These are phyloP conservation scores for Cryptosula pallasiana DNA, from an alignment of 2,888 invertebrate species.

Conservation along the genomic window DNA sequence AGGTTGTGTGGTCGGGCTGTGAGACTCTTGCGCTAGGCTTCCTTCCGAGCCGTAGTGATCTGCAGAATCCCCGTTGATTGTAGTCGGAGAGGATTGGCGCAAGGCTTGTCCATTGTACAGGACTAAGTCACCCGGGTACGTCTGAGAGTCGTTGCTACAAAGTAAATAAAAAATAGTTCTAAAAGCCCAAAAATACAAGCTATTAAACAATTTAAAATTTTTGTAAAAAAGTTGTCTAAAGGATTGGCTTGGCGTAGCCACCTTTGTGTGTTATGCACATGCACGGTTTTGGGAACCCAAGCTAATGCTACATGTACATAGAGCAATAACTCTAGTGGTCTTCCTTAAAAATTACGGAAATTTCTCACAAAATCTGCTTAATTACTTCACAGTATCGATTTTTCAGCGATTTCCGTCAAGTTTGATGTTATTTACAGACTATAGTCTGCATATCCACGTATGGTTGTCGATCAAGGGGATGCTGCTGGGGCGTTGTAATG, in stretches of 20 bases:
- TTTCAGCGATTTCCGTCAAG: too few relatives aligned
- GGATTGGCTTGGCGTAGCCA: neutral
- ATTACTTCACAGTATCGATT: too few relatives aligned
- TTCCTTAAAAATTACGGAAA: too few relatives aligned
- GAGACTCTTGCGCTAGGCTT: neutral
- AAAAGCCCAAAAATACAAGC: too few relatives aligned
- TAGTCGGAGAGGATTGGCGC: neutral
- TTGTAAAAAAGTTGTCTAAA: neutral
- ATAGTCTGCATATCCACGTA: too few relatives aligned
- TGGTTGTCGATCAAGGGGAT: too few relatives aligned
- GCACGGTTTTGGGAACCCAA: too few relatives aligned
- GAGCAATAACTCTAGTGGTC: too few relatives aligned
- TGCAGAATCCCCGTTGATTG: neutral
- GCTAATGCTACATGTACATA: too few relatives aligned
- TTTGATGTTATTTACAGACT: too few relatives aligned
- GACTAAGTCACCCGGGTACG: constrained; percentile 18
- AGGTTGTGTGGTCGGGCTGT: neutral
- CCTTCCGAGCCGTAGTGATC: constrained; percentile 17
- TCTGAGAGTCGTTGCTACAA: neutral
- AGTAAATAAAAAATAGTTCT: neutral
- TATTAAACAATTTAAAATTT: neutral
- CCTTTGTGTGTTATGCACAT: neutral
- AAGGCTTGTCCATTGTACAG: neutral
- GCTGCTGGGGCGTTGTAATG: too few relatives aligned
- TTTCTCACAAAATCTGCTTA: too few relatives aligned